Evolutionary conservation across 2,888 invertebrate species (phyloP), one percentile per base, ranked within the genome.

Genomic region (Ophioninae sp.): DNA sequence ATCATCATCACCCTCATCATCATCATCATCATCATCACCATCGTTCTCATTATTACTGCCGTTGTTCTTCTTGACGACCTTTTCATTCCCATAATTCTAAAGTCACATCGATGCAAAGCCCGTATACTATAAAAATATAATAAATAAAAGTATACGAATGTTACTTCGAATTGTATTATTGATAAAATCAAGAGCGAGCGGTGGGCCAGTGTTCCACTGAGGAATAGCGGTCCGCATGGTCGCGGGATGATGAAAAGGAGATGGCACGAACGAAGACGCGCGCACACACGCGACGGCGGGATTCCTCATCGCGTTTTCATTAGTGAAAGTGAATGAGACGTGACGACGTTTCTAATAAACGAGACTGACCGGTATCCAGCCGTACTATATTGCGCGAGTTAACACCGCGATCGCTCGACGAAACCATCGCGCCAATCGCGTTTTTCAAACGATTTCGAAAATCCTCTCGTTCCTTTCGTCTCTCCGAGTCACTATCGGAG

Each of bases 251-350:
- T 51, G 17, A 51, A 63, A 63, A 75, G 20, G 37, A 59, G 68
- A 76, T 58, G 44, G 65, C 56, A 30, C 30, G 23, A 2, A 67
- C 37, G 39, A 61, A 20, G 10, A 41, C 22, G 37, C 58, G 69
- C 68, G 30, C 56, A 76, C 56, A 76, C 68, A 80, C 79, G 69
- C 76, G 77, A 81, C 75, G 77, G 75, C 75, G 71, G 30, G 78
- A 84, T 68, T 68, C 71, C 90, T 91, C 90, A 89, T 75, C 86
- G 89, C 87, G 87, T 90, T 91, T 91, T 91, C 91, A 90, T 91
- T 89, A 91, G 91, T 91, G 91, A 91, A 91, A 91, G 91, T 91
- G 91, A 91, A 91, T 90, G 90, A 89, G 86, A 91, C 91, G 90
- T 89, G 90, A 88, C 88, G 88, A 89, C 87, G 86, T 90, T 91